These are phyloP conservation scores for Calephelis virginiensis DNA, from an alignment of 1,140 invertebrate genomes.

Conservation along the genomic window DNA sequence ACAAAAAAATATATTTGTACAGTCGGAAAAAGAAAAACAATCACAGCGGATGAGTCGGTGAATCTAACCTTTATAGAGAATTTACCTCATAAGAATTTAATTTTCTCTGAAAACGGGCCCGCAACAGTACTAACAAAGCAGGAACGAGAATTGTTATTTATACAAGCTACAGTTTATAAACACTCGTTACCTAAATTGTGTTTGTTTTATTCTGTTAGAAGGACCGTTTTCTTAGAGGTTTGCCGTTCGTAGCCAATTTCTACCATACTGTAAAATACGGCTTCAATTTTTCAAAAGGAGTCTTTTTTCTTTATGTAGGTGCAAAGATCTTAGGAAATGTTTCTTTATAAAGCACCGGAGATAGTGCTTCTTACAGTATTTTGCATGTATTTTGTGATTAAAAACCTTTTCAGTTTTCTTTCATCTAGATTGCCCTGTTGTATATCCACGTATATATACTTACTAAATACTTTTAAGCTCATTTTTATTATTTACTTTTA, in stretches of 20 bases:
- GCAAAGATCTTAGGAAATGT: conserved; percentile 1
- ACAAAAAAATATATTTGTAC: not conserved
- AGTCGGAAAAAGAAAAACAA: not conserved
- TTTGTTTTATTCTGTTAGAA: conserved; percentile 44
- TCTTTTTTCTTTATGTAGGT: conserved; percentile 13
- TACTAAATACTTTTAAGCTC: too few species aligned
- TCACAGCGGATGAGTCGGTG: not conserved
- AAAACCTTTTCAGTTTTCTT: not conserved
- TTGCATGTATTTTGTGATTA: conserved; percentile 1
- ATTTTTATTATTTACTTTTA: too few species aligned
- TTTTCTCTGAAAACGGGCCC: conserved; percentile 18
- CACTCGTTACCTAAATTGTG: conserved; percentile 53
- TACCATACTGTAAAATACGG: conserved; percentile 25
- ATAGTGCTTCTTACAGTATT: conserved; percentile 7
- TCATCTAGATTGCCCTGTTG: not conserved
- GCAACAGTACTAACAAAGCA: conserved; percentile 20
- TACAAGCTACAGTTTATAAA: conserved; percentile 38
- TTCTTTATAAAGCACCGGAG: conserved; percentile 1
- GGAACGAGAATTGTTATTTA: conserved; percentile 27
- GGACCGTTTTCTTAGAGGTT: conserved; percentile 28
- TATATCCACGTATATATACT: too few species aligned
- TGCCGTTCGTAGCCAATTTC: conserved; percentile 33
- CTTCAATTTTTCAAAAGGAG: conserved; percentile 30
- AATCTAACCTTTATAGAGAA: conserved; percentile 2
- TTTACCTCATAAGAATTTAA: conserved; percentile 19